phyloP scores from a whole-genome alignment of 2,797 vertebrate species.

The Spinus olivaceus region DNA sequence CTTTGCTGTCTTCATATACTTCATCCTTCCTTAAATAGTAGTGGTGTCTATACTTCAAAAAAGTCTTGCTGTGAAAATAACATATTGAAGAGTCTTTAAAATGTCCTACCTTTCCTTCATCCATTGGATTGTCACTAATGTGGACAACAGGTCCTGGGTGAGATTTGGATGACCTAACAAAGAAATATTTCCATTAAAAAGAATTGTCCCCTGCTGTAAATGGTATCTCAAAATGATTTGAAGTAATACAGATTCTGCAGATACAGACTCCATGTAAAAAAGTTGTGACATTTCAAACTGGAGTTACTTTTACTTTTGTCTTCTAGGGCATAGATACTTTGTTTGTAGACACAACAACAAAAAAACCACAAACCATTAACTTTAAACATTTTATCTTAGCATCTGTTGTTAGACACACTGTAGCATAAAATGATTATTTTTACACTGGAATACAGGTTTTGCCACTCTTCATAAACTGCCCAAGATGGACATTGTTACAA shows the following conservation, averaged over 20 bases:
- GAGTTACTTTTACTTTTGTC: not conserved
- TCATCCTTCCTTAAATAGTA: not conserved
- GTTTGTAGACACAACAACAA: not conserved
- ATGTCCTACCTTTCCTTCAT: constrained; percentile 92
- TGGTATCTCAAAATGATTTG: not conserved
- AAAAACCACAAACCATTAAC: not conserved
- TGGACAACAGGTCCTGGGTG: constrained; percentile 97
- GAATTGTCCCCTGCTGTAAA: not conserved
- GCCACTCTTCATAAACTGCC: not conserved
- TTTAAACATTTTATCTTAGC: not conserved
- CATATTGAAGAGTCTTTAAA: not conserved
- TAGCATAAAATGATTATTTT: not conserved
- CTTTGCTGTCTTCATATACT: not conserved
- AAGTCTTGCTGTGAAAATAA: not conserved
- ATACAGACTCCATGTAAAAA: not conserved
- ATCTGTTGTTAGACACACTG: not conserved
- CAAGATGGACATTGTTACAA: not conserved
- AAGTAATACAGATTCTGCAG: not conserved
- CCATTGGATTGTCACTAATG: constrained; percentile 99
- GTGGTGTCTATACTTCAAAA: not conserved
- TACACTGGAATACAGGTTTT: not conserved
- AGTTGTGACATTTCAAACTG: not conserved
- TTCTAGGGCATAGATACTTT: not conserved
- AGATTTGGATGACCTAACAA: constrained; percentile 91
- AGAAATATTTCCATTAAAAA: constrained; percentile 3